Base-by-base conservation (phyloP, 2,113 vertebrate species). In the Machaerirhynchus nigripectus region DNA sequence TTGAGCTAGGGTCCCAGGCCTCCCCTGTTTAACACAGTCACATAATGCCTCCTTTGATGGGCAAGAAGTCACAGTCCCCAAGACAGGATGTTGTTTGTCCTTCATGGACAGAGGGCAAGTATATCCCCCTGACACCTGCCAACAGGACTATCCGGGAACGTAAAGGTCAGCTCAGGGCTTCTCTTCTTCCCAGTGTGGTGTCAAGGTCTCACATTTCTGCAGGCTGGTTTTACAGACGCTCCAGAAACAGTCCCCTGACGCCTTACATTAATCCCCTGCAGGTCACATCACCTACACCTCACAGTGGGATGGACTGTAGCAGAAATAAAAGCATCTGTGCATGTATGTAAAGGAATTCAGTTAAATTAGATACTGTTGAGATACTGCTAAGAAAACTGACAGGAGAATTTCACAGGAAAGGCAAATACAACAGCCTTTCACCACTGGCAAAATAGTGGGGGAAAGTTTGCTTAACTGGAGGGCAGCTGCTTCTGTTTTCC, bases 131-230 rank as follows among this genome's bases (percentile, higher is more conserved):
- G 24, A 69, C 57, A 86, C 84, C 90, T 94, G 93, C 86, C 92
- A 97, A 78, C 27, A 76, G 39, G 33, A 57, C 94, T 94, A n/a
- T 89, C 89, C 68, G 93, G 53, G 76, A 94, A 87, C 44, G 73
- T 79, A 82, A 95, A 97, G 84, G 95, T 95, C 92, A 96, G 27
- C 59, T 84, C 57, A 60, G 52, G 68, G 63, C 77, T 84, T 84
- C 61, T 96, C 75, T 81, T 94, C 88, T 94, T 93, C 93, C 80
- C 71, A 73, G 59, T 49, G 40, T 19, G 70, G 69, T 91, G 60
- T 67, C 84, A 76, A 3, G 4, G 63, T 67, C 57, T 97, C 93
- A 81, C 44, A 91, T 97, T 96, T 95, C 95, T 71, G 47, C 70
- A 53, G 46, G 42, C 77, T 84, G 92, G 56, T 91, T 89, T 92